Base-by-base conservation (phyloP, 1,140 invertebrate genomes). In the Drosophila leontia region DNA sequence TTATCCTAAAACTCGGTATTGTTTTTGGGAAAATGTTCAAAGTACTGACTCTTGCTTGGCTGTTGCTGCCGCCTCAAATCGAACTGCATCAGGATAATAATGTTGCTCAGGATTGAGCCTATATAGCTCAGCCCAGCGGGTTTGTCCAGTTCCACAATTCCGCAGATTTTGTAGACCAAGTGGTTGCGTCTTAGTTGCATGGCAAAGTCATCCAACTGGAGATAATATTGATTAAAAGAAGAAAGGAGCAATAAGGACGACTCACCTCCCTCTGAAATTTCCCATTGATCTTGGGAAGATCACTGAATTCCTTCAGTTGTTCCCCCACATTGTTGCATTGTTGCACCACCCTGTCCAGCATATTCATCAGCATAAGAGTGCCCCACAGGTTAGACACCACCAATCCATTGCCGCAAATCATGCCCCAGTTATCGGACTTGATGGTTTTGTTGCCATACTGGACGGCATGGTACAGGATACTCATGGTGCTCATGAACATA, bases 41-140 rank as follows among this genome's bases (percentile, higher is more conserved):
- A 13, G 13, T 51, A 34, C 1, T 11, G 41, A 9, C 17, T 32
- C 7, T n/a, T 7, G 12, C 23, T 39, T 7, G 17, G 7, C 8
- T 44, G 5, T 3, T 47, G 17, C 3, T 64, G 32, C 3, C 42
- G 58, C 19, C 42, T 69, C 9, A 91, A 26, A 42, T 91, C 87
- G 37, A 91, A 91, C 8, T 91, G 87, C 77, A 91, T 82, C 0
- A 91, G 48, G 15, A 91, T 68, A 1, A 91, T 83, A 9, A 91
- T 45, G 12, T 91, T 50, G 45, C 59, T 48, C 7, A 91, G 19
- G 0, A 91, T 63, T 0, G 70, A 51, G 0, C 29, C n/a, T 15
- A 91, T 65, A 47, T 81, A 91, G 5, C 44, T 32, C 1, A 91
- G 55, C 1, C 70, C 57, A 6, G 77, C 62, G 3, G 77, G 51